A percentile compares a stretch with the other conserved stretches of the same genome.
phyloP scores from a whole-genome alignment of 2,113 vertebrate genomes.

The Ceyx cyanopectus region DNA sequence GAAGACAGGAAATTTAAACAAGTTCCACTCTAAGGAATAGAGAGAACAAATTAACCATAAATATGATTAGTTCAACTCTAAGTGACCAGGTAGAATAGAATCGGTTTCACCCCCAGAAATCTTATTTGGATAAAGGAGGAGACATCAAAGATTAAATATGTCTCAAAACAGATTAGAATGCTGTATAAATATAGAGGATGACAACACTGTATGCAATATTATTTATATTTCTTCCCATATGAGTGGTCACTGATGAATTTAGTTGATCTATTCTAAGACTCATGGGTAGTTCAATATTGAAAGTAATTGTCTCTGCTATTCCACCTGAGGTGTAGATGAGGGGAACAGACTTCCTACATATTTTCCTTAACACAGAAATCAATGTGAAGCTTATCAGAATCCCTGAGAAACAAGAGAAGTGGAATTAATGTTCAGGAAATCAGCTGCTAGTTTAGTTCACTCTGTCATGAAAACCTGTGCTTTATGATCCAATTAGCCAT shows the following conservation, averaged over 20 bases:
- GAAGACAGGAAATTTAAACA: not conserved
- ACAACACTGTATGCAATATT: not conserved
- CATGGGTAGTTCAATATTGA: fast-evolving
- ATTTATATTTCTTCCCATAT: not conserved
- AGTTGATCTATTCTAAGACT: not conserved
- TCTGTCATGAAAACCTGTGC: not conserved
- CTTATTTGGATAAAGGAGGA: not conserved
- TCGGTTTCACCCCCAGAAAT: not conserved
- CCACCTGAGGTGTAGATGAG: not conserved
- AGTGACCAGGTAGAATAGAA: not conserved
- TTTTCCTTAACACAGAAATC: fast-evolving
- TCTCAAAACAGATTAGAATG: not conserved
- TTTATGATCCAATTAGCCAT: not conserved
- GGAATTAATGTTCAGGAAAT: not conserved
- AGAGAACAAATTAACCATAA: not conserved
- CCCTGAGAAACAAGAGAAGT: not conserved
- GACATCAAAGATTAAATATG: not conserved
- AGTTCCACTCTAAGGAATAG: not conserved
- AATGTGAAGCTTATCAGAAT: not conserved
- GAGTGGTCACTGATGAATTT: not conserved
- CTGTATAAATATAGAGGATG: not conserved
- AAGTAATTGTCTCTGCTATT: not conserved
- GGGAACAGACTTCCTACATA: not conserved
- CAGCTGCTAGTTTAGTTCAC: not conserved
- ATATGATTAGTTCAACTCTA: not conserved